These are phyloP conservation scores for Litoditis marina DNA, from an alignment of 2,888 invertebrate species.

Conservation along the genomic window DNA sequence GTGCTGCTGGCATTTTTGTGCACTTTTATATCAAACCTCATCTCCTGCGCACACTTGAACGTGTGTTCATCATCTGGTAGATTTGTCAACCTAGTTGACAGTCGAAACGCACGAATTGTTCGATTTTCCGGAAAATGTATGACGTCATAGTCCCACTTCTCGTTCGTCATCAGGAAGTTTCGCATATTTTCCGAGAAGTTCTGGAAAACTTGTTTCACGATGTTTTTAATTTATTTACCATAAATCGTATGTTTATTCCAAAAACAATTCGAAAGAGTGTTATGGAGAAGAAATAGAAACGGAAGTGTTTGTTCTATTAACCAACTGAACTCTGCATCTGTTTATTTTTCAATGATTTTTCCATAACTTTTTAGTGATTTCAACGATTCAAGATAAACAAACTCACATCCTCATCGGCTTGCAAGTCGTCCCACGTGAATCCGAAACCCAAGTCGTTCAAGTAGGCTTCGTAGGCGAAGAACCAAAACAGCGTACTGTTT, in stretches of 20 bases:
- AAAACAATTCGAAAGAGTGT: too few species aligned
- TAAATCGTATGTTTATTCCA: too few species aligned
- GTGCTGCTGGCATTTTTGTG: too few species aligned
- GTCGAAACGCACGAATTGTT: constrained; percentile 33
- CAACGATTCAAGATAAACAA: too few species aligned
- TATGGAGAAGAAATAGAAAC: too few species aligned
- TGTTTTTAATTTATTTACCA: neutral
- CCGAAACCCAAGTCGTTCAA: constrained; percentile 46
- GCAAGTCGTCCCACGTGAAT: constrained; percentile 23
- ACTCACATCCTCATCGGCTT: constrained; percentile 42
- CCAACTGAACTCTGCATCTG: too few species aligned
- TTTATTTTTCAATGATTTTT: too few species aligned
- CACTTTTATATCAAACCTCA: too few species aligned
- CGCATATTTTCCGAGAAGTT: constrained; percentile 36
- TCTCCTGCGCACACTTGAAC: constrained; percentile 36
- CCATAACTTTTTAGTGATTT: too few species aligned
- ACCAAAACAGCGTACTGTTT: constrained; percentile 51
- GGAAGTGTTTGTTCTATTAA: too few species aligned
- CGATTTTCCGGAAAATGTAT: constrained; percentile 20
- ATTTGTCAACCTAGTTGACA: constrained; percentile 39
- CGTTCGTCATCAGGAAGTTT: constrained; percentile 46
- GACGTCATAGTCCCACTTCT: constrained; percentile 47
- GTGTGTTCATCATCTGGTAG: constrained; percentile 41
- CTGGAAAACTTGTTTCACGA: constrained; percentile 20
- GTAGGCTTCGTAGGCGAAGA: constrained; percentile 45